Base-by-base conservation (phyloP, 2,888 invertebrate genomes). In the Rhabditophanes sp. region DNA sequence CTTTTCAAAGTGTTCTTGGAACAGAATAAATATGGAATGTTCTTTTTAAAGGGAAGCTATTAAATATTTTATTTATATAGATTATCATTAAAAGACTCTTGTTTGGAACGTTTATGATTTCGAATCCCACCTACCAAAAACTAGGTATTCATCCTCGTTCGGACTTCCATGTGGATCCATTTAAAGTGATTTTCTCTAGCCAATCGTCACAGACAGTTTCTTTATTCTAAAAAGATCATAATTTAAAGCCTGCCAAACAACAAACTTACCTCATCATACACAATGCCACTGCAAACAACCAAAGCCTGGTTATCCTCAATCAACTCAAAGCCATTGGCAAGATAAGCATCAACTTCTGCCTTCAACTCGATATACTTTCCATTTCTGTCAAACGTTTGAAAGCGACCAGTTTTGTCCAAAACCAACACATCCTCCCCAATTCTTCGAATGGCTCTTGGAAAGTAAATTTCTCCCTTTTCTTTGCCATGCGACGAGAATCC, bases 191-290 rank as follows among this genome's bases (percentile, higher is more conserved):
- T 9, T 29, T 31, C 28, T 60, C 60, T 3, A 60, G 36, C 60
- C 60, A 60, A 36, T 60, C 60, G 30, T 60, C 60, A 26, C 56
- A 54, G n/a, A 59, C 39, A 11, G 55, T 41, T 15, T 42, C 36
- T 1, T 37, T 28, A 4, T 53, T 37, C 49, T 56, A 32, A 20
- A 41, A 36, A 27, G 7, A 20, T 19, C 12, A n/a, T 11, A 43
- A 25, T 16, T 3, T 8, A 19, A 8, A 1, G 9, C 17, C 6
- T 17, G 14, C n/a, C 12, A 23, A 16, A 33, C 11, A 19, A 14
- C 14, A 20, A 18, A 34, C 38, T 25, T 16, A 53, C 54, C 37
- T 44, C 35, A 30, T 51, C 50, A 5, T 33, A 28, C 1, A 60
- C 55, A 23, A 58, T 42, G 31, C 60, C 60, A 17, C 48, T 49